A percentile compares a stretch with the other conserved stretches of the same genome.
These are phyloP conservation scores for Cyclophora punctaria DNA, from an alignment of 2,888 invertebrate species.

Conservation along the genomic window DNA sequence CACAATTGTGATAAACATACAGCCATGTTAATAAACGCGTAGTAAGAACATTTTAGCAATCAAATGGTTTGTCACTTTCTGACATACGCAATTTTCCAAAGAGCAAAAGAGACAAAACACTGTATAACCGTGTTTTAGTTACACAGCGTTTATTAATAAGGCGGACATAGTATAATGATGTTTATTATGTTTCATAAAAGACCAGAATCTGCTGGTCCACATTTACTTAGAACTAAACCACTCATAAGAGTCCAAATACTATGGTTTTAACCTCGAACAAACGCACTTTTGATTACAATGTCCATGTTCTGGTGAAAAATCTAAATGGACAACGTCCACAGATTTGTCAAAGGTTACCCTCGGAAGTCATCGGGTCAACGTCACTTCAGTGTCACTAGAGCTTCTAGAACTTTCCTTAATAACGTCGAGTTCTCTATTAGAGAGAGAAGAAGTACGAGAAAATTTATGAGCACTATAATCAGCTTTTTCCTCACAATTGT, in stretches of 20 bases:
- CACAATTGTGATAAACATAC: too few relatives aligned
- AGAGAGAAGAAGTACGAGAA: slow-evolving; percentile 64
- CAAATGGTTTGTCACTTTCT: too few relatives aligned
- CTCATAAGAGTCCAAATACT: slow-evolving; percentile 22
- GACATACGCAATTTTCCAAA: too few relatives aligned
- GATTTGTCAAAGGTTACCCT: slow-evolving; percentile 62
- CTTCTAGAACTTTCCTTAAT: slow-evolving; percentile 72
- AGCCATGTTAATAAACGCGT: too few relatives aligned
- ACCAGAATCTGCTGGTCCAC: slow-evolving; percentile 58
- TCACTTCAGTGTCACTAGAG: slow-evolving; percentile 72
- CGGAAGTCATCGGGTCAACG: slow-evolving; percentile 70
- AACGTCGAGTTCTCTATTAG: slow-evolving; percentile 69
- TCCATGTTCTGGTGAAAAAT: slow-evolving; percentile 42
- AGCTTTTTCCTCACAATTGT: slow-evolving; percentile 59
- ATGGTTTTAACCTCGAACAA: slow-evolving; percentile 30
- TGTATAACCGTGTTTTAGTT: too few relatives aligned
- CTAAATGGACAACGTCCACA: slow-evolving; percentile 61
- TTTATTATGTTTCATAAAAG: slow-evolving; percentile 28
- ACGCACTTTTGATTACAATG: slow-evolving; percentile 40
- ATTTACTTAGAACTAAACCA: slow-evolving; percentile 35
- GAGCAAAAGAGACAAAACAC: too few relatives aligned
- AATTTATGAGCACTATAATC: slow-evolving; percentile 63
- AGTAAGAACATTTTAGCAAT: too few relatives aligned
- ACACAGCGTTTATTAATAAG: too few relatives aligned
- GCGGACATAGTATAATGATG: slow-evolving; percentile 8